Percentiles rank a stretch among this genome's conserved stretches.
Evolutionary conservation across 2,797 vertebrate species (phyloP).

Genomic region (Neoniphon sammara): DNA sequence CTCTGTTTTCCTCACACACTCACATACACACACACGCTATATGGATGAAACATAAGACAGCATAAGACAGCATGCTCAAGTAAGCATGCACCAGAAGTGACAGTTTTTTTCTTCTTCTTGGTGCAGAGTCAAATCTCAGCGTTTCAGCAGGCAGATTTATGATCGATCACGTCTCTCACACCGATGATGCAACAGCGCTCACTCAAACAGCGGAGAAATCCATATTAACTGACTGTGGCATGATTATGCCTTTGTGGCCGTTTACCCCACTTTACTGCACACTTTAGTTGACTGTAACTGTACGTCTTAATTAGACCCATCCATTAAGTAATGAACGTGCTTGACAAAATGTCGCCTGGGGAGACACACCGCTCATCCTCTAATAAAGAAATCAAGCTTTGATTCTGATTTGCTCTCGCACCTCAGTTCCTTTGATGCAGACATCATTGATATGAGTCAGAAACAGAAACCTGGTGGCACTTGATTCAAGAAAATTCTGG

Average conservation of each 20-base stretch:
- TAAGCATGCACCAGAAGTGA: constrained; percentile 40
- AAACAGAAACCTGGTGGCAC: too few relatives aligned
- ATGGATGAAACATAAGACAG: constrained; percentile 45
- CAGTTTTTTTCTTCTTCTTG: constrained; percentile 41
- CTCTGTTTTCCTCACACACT: constrained; percentile 3
- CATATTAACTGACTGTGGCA: constrained; percentile 32
- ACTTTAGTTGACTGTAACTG: constrained; percentile 45
- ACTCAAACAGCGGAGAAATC: constrained; percentile 27
- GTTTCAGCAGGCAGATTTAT: constrained; percentile 56
- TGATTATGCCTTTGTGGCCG: constrained; percentile 45
- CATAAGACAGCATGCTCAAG: constrained; percentile 50
- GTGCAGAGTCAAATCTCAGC: constrained; percentile 39
- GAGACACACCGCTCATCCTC: too few relatives aligned
- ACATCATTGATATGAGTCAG: too few relatives aligned
- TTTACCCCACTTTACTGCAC: constrained; percentile 48
- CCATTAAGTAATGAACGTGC: constrained; percentile 33
- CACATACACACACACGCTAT: constrained; percentile 12
- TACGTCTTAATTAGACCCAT: constrained; percentile 23
- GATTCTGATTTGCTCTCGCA: too few relatives aligned
- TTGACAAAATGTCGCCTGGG: not conserved
- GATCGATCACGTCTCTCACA: constrained; percentile 42
- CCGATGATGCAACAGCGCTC: constrained; percentile 41
- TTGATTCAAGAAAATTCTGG: too few relatives aligned
- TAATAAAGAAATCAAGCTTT: too few relatives aligned
- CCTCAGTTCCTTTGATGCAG: too few relatives aligned